Evolutionary conservation across 2,797 vertebrate species (phyloP).

Genomic region (Merluccius polli): DNA sequence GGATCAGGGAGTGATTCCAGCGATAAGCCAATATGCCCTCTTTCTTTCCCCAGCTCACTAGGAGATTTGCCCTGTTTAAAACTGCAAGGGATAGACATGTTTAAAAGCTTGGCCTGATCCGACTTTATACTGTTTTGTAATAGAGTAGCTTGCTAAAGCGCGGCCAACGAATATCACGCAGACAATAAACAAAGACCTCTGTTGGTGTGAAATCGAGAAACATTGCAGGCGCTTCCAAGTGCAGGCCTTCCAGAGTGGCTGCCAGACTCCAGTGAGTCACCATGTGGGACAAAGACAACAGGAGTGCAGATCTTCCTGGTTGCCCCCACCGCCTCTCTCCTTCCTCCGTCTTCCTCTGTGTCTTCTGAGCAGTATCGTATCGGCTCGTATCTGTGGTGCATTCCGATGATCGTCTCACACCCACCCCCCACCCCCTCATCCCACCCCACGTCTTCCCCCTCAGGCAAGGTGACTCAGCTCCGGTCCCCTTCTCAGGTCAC

Average conservation of each 20-base stretch:
- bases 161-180: constrained; percentile 1
- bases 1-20: not conserved
- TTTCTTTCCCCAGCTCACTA: not conserved
- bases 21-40: constrained; percentile 1
- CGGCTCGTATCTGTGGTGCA: constrained; percentile 7
- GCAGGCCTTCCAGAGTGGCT: constrained; percentile 22
- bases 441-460: not conserved
- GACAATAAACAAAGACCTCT: constrained; percentile 21
- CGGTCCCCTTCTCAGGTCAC: constrained; percentile 37
- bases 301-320: not conserved
- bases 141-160: constrained; percentile 1
- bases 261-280: constrained; percentile 20
- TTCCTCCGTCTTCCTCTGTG: not conserved
- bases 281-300: constrained; percentile 9
- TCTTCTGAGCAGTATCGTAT: not conserved
- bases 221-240: constrained; percentile 35
- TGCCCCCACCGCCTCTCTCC: not conserved
- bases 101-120: constrained; percentile 31
- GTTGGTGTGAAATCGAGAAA: constrained; percentile 38
- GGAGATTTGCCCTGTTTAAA: constrained; percentile 9
- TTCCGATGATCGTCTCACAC: constrained; percentile 4
- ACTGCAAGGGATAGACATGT: not conserved
- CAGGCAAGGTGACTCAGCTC: constrained; percentile 30
- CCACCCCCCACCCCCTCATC: not conserved
- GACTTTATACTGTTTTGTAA: constrained; percentile 17